phyloP scores from a whole-genome alignment of 2,113 vertebrate genomes.

The Lophotis ruficrista region DNA sequence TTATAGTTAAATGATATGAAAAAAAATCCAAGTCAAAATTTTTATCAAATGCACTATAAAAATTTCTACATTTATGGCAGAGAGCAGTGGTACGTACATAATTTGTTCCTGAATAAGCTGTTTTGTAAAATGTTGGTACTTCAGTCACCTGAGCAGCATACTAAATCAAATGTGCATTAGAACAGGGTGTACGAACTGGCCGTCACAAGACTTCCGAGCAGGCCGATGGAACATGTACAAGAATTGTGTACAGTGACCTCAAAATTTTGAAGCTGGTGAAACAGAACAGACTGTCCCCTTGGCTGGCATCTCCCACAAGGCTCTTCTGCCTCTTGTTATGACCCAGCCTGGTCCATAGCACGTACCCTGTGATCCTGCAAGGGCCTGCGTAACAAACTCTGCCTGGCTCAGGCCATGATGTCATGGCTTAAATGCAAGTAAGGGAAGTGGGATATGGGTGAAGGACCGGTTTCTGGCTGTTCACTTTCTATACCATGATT shows the following conservation, averaged over 20 bases:
- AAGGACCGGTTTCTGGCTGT: not conserved
- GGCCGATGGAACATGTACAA: not conserved
- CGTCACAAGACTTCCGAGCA: not conserved
- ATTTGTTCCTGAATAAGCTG: constrained; percentile 21
- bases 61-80: not conserved
- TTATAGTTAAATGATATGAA: not conserved
- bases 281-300: not conserved
- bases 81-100: not conserved
- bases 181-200: fast-evolving
- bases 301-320: not conserved
- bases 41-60: constrained; percentile 7
- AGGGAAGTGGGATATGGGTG: not conserved
- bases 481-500: not conserved
- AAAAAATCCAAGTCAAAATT: not conserved
- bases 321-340: not conserved
- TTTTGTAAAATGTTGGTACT: not conserved
- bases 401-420: not conserved
- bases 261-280: not conserved
- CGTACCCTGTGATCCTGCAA: fast-evolving
- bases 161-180: not conserved
- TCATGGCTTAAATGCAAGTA: not conserved
- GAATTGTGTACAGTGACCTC: not conserved
- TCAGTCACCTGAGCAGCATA: not conserved
- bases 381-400: not conserved
- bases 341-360: not conserved